Conservation (phyloP, 2,888 invertebrate genomes). For the Noctua pronuba region DNA sequence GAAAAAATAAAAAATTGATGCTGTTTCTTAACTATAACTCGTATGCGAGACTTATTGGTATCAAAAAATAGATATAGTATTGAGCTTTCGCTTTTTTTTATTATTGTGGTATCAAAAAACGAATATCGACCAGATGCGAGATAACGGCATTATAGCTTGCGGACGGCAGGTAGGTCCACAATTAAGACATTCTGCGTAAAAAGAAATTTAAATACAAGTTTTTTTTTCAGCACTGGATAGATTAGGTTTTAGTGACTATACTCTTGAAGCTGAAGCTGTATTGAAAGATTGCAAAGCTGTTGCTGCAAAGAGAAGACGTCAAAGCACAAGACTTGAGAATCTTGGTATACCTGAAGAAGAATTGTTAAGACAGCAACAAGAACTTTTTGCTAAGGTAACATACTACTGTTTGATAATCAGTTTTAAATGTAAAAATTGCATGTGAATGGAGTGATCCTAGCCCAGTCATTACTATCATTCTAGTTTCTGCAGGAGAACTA, state of each 20-base stretch:
- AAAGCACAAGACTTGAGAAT: constrained; percentile 98
- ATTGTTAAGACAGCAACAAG: constrained; percentile 98
- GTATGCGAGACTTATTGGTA: no score
- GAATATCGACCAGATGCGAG: no score
- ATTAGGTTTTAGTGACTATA: constrained; percentile 98
- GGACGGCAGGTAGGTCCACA: not conserved
- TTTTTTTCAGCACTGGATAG: constrained; percentile 93
- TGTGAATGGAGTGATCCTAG: not conserved
- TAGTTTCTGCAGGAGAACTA: not conserved
- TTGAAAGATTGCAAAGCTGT: constrained; percentile 98
- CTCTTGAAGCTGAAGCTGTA: constrained; percentile 98
- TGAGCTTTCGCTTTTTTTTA: no score
- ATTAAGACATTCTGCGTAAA: not conserved
- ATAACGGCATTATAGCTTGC: no score
- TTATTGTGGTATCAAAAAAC: no score
- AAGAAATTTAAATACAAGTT: not conserved
- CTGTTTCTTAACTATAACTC: no score
- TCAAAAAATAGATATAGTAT: no score
- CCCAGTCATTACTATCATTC: not conserved
- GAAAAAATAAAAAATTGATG: no score
- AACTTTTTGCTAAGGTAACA: constrained; percentile 96
- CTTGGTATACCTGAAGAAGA: constrained; percentile 99
- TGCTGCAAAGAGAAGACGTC: constrained; percentile 98
- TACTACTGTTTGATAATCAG: not conserved
- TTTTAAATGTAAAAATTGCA: not conserved